Percentiles rank a stretch among this genome's conserved stretches.
These are phyloP conservation scores for human DNA, from an alignment of 2,113 vertebrate species.

Conservation along the genomic window GRCh38 chr5:57850001-57850500, in stretches of 20 bases:
- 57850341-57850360: constrained; percentile 13
- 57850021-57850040: too few species aligned
- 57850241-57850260: neutral
- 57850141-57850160: constrained; percentile 35
- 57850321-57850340: neutral
- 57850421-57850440: neutral
- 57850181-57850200: constrained; percentile 49
- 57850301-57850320: constrained; percentile 28
- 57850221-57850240: constrained; percentile 41
- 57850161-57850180: constrained; percentile 53
- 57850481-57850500: neutral
- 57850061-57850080: neutral
- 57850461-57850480: constrained; percentile 4
- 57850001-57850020: too few species aligned
- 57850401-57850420: constrained; percentile 21
- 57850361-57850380: neutral
- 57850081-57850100: constrained; percentile 25
- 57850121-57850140: constrained; percentile 49
- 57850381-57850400: neutral
- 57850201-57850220: constrained; percentile 68
- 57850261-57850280: constrained; percentile 54
- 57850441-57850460: neutral
- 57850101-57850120: constrained; percentile 54
- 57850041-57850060: constrained; percentile 9
- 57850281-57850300: neutral